phyloP scores from a whole-genome alignment of 2,113 vertebrate species.

The Pleuronectes platessa region DNA sequence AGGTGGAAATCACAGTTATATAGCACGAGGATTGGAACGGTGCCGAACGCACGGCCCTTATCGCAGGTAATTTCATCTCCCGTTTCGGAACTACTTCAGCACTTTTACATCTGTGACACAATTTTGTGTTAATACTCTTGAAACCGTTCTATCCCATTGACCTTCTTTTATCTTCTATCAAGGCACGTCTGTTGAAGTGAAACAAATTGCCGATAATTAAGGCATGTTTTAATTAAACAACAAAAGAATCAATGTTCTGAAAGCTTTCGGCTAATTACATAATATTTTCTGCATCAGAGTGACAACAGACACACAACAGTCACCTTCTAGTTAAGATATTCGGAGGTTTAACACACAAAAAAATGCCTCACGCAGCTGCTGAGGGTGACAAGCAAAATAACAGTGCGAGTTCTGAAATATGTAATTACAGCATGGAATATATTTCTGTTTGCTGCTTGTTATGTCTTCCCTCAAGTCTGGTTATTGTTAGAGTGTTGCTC shows the following conservation, averaged over 20 bases:
- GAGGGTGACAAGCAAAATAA: conserved; percentile 59
- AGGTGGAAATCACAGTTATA: conserved; percentile 47
- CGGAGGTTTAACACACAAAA: conserved; percentile 23
- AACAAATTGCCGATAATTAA: conserved; percentile 30
- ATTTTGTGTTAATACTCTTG: conserved; percentile 23
- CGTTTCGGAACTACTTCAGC: conserved; percentile 12
- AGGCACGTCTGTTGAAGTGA: conserved; percentile 19
- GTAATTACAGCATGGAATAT: conserved; percentile 57
- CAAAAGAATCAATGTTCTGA: conserved; percentile 28
- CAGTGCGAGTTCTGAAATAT: conserved; percentile 35
- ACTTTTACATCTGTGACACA: conserved; percentile 16
- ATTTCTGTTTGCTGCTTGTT: conserved; percentile 52
- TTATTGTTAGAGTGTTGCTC: conserved; percentile 48
- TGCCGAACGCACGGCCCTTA: conserved; percentile 31
- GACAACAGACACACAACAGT: conserved; percentile 47
- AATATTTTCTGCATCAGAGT: conserved; percentile 43
- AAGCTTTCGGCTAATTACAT: conserved; percentile 46
- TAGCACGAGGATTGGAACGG: conserved; percentile 6
- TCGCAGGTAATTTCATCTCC: conserved; percentile 29
- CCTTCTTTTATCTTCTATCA: conserved; percentile 55
- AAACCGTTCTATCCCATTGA: conserved; percentile 35
- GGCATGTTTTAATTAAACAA: conserved; percentile 52
- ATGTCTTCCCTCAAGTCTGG: conserved; percentile 37
- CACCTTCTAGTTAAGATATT: conserved; percentile 52
- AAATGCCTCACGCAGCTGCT: conserved; percentile 4